Evolutionary conservation across 1,140 invertebrate genomes (phyloP).

Genomic region (Whitmania pigra): DNA sequence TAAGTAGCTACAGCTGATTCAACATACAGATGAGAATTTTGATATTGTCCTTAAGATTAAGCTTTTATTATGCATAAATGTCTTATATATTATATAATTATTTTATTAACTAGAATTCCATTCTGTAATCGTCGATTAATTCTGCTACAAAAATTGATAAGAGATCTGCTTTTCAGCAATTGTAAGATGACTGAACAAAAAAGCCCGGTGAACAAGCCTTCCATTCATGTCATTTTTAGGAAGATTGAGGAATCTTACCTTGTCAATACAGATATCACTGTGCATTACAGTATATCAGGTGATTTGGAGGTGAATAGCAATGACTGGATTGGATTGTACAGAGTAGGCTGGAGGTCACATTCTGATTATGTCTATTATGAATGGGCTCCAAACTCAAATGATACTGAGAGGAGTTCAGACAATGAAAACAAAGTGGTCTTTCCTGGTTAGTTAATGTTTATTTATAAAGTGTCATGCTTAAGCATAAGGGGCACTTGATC

Average conservation of each 20-base stretch:
- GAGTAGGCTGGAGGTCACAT: constrained; percentile 34
- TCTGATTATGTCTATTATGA: constrained; percentile 36
- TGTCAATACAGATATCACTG: constrained; percentile 36
- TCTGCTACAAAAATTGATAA: background rate
- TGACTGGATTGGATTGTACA: constrained; percentile 41
- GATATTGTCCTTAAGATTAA: no score
- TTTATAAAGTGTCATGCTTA: no score
- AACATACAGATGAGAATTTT: no score
- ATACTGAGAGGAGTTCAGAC: constrained; percentile 28
- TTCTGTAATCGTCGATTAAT: no score
- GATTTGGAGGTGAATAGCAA: constrained; percentile 28
- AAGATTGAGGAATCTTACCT: constrained; percentile 37
- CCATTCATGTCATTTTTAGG: constrained; percentile 37
- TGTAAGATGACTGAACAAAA: background rate
- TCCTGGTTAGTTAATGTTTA: constrained; percentile 29
- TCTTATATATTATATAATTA: no score
- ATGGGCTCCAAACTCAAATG: constrained; percentile 31
- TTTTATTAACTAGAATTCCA: no score
- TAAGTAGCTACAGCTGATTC: no score
- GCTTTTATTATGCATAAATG: no score
- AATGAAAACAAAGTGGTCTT: constrained; percentile 31
- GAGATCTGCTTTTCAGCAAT: constrained; percentile 1
- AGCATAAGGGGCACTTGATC: no score
- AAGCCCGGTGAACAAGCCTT: constrained; percentile 21
- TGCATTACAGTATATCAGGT: constrained; percentile 34